A percentile compares a stretch with the other conserved stretches of the same genome.
These are phyloP conservation scores for Cosmopolites sordidus DNA, from an alignment of 2,888 invertebrate genomes.

Conservation along the genomic window DNA sequence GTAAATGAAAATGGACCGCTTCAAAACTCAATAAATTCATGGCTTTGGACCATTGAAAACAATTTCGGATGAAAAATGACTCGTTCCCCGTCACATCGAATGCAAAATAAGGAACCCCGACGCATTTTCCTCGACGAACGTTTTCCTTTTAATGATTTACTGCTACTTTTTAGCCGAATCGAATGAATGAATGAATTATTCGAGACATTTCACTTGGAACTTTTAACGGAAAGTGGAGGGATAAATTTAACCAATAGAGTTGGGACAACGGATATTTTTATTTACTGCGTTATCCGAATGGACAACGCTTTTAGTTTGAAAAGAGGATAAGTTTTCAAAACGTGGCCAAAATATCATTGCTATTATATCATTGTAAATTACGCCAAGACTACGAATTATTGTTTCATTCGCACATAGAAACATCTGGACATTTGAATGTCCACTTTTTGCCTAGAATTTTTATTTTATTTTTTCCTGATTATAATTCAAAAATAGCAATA, in stretches of 20 bases:
- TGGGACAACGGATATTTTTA: neutral
- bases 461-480: too few relatives aligned
- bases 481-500: too few relatives aligned
- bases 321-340: too few relatives aligned
- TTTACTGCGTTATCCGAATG: neutral
- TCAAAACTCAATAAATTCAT: constrained; percentile 8
- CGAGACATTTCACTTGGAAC: constrained; percentile 1
- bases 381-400: too few relatives aligned
- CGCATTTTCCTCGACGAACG: constrained; percentile 16
- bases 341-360: too few relatives aligned
- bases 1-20: too few relatives aligned
- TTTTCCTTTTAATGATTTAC: constrained; percentile 21
- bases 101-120: constrained; percentile 19
- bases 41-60: constrained; percentile 20
- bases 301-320: too few relatives aligned
- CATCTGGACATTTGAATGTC: too few relatives aligned
- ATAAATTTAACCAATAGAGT: neutral
- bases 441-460: too few relatives aligned
- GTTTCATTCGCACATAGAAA: too few relatives aligned
- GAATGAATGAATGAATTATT: neutral
- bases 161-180: constrained; percentile 14
- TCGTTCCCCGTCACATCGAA: constrained; percentile 21
- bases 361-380: too few relatives aligned
- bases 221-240: neutral
- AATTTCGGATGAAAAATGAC: constrained; percentile 25